phyloP scores from a whole-genome alignment of 2,113 vertebrate genomes.

The Camelus dromedarius region DNA sequence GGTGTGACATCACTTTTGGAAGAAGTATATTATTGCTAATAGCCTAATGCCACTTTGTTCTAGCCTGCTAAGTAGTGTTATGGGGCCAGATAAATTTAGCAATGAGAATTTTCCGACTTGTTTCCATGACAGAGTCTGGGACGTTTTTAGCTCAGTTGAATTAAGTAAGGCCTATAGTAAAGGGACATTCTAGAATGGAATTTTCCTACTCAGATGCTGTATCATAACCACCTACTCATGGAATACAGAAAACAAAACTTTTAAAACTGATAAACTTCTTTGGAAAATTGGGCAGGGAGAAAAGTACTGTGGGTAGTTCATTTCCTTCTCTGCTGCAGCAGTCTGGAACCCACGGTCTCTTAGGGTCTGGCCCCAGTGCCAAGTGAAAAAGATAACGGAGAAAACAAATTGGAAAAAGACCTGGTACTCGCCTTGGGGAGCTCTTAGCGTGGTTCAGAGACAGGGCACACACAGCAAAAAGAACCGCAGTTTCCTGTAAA shows the following conservation, averaged over 20 bases:
- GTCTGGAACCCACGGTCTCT: background rate
- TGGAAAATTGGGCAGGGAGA: conserved; percentile 67
- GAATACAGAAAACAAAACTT: conserved; percentile 74
- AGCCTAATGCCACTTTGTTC: conserved; percentile 58
- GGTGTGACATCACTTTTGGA: conserved; percentile 70
- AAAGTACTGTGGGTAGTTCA: conserved; percentile 27
- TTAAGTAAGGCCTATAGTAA: conserved; percentile 74
- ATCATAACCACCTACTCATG: background rate
- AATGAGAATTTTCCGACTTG: conserved; percentile 71
- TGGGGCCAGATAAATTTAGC: conserved; percentile 73
- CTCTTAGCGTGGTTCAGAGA: background rate
- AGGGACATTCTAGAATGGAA: conserved; percentile 73
- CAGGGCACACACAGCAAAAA: background rate
- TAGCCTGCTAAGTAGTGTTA: conserved; percentile 60
- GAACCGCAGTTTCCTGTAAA: background rate
- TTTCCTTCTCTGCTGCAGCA: background rate
- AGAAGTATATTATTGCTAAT: conserved; percentile 58
- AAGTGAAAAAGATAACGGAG: background rate
- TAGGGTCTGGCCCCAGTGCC: background rate
- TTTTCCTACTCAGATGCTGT: conserved; percentile 73
- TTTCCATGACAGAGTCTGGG: conserved; percentile 67
- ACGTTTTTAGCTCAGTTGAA: conserved; percentile 79
- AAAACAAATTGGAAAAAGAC: background rate
- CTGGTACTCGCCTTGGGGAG: background rate
- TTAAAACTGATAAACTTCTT: conserved; percentile 13